Evolutionary conservation across 30 jellyfish, hydroid and myxozoan species (phyloP), one percentile per base, ranked within the genome.

Genomic region (Pseudorhiza aurosa): DNA sequence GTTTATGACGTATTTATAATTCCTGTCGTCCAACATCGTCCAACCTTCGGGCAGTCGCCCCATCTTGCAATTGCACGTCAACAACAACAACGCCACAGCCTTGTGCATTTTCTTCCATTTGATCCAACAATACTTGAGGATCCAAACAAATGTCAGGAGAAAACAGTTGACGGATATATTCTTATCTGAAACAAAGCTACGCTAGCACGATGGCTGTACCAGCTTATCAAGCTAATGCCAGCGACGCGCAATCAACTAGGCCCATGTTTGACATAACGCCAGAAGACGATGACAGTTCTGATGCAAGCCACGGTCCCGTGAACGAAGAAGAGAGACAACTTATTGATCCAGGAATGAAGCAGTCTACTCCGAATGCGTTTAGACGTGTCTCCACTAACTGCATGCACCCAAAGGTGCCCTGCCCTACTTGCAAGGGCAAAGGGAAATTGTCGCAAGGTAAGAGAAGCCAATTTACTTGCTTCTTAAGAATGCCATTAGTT

Each of bases 381-480:
- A 35, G 76, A 36, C 60, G 89, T 33, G 58, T 51, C 29, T 53
- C 91, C 36, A 30, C 91, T 2, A 70, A 65, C 65, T 46, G 76
- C 8, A 8, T 40, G 27, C 83, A 40, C 1, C 83, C 82, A 8
- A 58, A 49, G 8, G 91, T 80, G 12, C 56, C 91, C 14, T 80
- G 91, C 25, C 91, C 91, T 0, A 80, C 91, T 15, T 80, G 91
- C 77, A 80, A 80, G 26, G 91, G 91, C 0, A 80, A 80, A 50
- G 91, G 91, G 29, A 80, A 80, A 59, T 60, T 80, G 3, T 80
- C 91, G 0, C 91, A 80, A 35, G 91, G 91, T 80, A 50, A 1
- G 67, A 4, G n/a, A n/a, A n/a, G n/a, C n/a, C n/a, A n/a, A n/a
- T n/a, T n/a, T n/a, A n/a, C n/a, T n/a, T n/a, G n/a, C n/a, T n/a